These are phyloP conservation scores for Cherax destructor DNA, from an alignment of 1,140 invertebrate species.

Conservation along the genomic window DNA sequence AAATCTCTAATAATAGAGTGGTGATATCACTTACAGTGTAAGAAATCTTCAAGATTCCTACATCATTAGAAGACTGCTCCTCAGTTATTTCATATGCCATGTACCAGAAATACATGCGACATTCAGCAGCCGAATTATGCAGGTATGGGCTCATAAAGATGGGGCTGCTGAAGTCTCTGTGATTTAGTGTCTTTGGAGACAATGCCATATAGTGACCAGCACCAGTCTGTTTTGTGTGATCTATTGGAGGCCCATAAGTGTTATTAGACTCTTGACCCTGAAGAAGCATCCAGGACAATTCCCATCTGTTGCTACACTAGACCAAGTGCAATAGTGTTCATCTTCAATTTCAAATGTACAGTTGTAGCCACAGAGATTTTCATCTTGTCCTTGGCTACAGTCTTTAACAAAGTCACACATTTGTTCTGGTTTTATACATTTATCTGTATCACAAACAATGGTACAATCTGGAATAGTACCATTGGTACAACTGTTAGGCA, in stretches of 20 bases:
- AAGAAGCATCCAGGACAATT: background rate
- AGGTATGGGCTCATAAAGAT: slow-evolving; percentile 38
- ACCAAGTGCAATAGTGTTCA: slow-evolving; percentile 39
- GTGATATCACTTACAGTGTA: slow-evolving; percentile 36
- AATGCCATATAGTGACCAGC: slow-evolving; percentile 49
- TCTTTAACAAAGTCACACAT: slow-evolving; percentile 58
- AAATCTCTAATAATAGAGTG: slow-evolving; percentile 8
- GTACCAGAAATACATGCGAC: slow-evolving; percentile 55
- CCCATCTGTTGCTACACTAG: slow-evolving; percentile 3
- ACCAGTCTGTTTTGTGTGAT: slow-evolving; percentile 35
- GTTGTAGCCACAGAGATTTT: slow-evolving; percentile 55
- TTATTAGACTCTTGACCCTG: slow-evolving; percentile 27
- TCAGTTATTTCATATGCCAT: slow-evolving; percentile 31
- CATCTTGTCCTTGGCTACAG: slow-evolving; percentile 49
- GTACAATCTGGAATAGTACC: slow-evolving; percentile 45
- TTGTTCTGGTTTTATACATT: slow-evolving; percentile 48
- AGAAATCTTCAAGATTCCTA: slow-evolving; percentile 18
- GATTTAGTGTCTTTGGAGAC: background rate
- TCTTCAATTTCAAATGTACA: slow-evolving; percentile 53
- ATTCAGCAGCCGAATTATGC: slow-evolving; percentile 44
- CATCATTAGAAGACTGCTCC: slow-evolving; percentile 30
- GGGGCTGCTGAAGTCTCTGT: slow-evolving; percentile 21
- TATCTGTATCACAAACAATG: slow-evolving; percentile 35
- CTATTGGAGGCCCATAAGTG: slow-evolving; percentile 34
- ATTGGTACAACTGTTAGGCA: slow-evolving; percentile 24